Evolutionary conservation across 37 sponge, comb jelly and placozoan species (phyloP), one percentile per base, ranked within the genome.

Genomic region (Chondrilla cf. caribensis): DNA sequence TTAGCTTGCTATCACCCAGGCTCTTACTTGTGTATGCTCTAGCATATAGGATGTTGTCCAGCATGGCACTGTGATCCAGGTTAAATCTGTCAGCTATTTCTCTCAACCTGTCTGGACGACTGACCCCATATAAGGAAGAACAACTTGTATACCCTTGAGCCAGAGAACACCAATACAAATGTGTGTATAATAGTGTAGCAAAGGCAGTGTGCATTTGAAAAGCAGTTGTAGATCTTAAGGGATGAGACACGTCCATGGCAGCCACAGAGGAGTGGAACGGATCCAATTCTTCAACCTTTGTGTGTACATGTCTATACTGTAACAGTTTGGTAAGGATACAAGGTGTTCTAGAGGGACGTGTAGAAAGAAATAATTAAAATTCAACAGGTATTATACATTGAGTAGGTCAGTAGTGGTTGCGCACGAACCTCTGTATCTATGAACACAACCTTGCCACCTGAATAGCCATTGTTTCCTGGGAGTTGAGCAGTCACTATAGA

Each of bases 11-110:
- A n/a, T n/a, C n/a, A n/a, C n/a, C n/a, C n/a, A n/a, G n/a, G n/a
- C n/a, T n/a, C 91, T 82, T 40, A 92, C 99, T 99, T 57, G 96
- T 99, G 80, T 99, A 99, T 1, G 95, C 96, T 82, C 99, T 82
- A 18, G 96, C 97, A 84, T 99, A 99, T 9, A 96, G 86, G 2
- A 99, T 93, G 62, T 99, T 99, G 62, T 96, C 97, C 73, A 99
- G 77, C 95, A 99, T 93, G 19, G 96, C 99, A 54, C 79, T 92
- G 76, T 99, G 96, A 58, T 99, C 99, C 38, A 99, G 86, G 76
- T 96, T 96, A 85, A 92, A 99, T 33, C 99, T 64, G 76, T 99
- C 95, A 17, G 99, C 99, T 64, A 99, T 99, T 78, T 93, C 89
- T 80, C 86, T 86, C 35, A 99, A 78, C 66, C 99, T 82, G 58